Evolutionary conservation across 2,888 invertebrate species (phyloP).

Genomic region (Cremastobaeus sp.): DNA sequence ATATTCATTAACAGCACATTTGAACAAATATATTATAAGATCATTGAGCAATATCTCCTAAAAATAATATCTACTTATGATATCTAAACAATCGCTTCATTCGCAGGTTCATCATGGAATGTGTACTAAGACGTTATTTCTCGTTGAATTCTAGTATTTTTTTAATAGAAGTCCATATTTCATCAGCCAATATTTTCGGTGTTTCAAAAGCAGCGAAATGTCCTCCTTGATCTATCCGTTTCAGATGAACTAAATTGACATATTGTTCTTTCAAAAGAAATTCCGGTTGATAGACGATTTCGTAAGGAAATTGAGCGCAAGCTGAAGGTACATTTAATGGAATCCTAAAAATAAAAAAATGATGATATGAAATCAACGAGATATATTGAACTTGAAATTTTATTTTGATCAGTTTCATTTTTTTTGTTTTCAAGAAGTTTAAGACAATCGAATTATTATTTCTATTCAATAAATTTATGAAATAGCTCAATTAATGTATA

Average conservation of each 20-base stretch:
- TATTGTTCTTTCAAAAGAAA: constrained; percentile 69
- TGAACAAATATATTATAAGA: too few species aligned
- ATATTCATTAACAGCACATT: too few species aligned
- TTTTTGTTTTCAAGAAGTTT: not conserved
- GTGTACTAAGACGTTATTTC: not conserved
- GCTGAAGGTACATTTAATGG: constrained; percentile 70
- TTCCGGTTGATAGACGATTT: constrained; percentile 67
- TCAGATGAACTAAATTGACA: constrained; percentile 70
- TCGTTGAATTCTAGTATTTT: constrained; percentile 53
- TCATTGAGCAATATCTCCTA: too few species aligned
- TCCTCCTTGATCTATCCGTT: constrained; percentile 71
- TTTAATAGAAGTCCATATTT: constrained; percentile 67
- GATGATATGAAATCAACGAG: not conserved
- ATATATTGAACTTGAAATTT: not conserved
- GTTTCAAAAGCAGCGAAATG: constrained; percentile 75
- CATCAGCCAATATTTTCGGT: constrained; percentile 72
- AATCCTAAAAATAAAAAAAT: constrained; percentile 20
- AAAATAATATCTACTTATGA: too few species aligned
- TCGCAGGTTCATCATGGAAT: too few species aligned
- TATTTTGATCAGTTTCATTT: not conserved
- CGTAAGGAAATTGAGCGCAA: constrained; percentile 73
- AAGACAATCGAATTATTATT: not conserved
- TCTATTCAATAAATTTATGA: not conserved
- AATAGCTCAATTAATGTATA: not conserved
- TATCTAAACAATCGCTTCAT: too few species aligned